Evolutionary conservation across 2,888 invertebrate species (phyloP).

Genomic region (Cryptosula pallasiana): DNA sequence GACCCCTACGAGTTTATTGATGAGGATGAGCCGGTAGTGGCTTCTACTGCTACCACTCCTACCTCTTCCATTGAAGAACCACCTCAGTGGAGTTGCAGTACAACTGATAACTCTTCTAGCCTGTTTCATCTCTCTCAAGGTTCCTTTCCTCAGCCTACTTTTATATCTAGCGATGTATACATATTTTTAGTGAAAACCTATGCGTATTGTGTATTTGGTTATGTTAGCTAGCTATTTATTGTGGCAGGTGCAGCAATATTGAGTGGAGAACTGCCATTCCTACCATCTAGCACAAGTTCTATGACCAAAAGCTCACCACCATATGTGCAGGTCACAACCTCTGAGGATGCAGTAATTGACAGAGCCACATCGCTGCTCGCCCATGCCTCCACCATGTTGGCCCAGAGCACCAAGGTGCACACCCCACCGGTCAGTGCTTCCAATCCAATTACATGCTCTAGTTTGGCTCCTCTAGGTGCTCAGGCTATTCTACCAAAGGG

Average conservation of each 20-base stretch:
- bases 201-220: too few species aligned
- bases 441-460: not conserved
- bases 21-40: slow-evolving; percentile 29
- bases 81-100: not conserved
- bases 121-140: slow-evolving; percentile 19
- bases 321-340: not conserved
- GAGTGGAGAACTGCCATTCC: slow-evolving; percentile 17
- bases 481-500: slow-evolving; percentile 2
- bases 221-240: too few species aligned
- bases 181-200: too few species aligned
- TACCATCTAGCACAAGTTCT: not conserved
- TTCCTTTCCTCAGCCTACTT: too few species aligned
- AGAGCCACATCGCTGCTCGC: not conserved
- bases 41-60: slow-evolving; percentile 12
- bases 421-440: not conserved
- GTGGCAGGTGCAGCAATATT: slow-evolving; percentile 3
- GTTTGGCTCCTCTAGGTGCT: not conserved
- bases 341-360: not conserved
- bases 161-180: too few species aligned
- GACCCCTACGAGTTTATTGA: slow-evolving; percentile 45
- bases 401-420: not conserved
- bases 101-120: not conserved
- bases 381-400: not conserved
- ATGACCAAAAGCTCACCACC: not conserved
- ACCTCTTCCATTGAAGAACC: not conserved